phyloP scores from a whole-genome alignment of 2,797 vertebrate species.

The Ceyx erithaca region DNA sequence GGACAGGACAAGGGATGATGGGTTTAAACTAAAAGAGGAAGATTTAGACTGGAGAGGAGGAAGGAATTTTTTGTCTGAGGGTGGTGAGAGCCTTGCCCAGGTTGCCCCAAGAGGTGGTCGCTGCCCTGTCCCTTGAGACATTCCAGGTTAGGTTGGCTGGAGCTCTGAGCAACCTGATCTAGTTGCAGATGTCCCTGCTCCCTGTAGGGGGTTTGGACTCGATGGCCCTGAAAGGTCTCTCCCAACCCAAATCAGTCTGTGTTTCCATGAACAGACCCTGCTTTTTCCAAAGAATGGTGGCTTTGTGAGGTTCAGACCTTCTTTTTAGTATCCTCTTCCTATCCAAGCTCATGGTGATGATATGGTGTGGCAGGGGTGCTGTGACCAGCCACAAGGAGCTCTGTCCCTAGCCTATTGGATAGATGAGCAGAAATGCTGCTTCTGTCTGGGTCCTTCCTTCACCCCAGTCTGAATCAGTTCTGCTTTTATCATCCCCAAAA shows the following conservation, averaged over 20 bases:
- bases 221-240: not conserved
- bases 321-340: not conserved
- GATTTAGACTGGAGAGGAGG: not conserved
- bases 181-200: not conserved
- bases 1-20: not conserved
- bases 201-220: not conserved
- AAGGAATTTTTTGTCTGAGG: not conserved
- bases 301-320: accelerated
- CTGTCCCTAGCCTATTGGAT: not conserved
- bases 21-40: not conserved
- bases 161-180: not conserved
- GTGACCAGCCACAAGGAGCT: accelerated
- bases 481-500: not conserved
- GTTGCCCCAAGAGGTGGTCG: not conserved
- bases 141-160: not conserved
- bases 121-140: not conserved
- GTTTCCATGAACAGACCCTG: not conserved
- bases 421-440: not conserved
- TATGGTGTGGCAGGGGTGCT: not conserved
- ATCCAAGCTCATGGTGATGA: not conserved
- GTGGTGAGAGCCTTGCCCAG: not conserved
- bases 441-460: not conserved
- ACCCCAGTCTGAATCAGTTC: accelerated
- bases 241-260: not conserved
- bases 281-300: not conserved